A percentile compares a stretch with the other conserved stretches of the same genome.
Conservation (phyloP, 2,888 invertebrate species). For the Oscheius sp. region DNA sequence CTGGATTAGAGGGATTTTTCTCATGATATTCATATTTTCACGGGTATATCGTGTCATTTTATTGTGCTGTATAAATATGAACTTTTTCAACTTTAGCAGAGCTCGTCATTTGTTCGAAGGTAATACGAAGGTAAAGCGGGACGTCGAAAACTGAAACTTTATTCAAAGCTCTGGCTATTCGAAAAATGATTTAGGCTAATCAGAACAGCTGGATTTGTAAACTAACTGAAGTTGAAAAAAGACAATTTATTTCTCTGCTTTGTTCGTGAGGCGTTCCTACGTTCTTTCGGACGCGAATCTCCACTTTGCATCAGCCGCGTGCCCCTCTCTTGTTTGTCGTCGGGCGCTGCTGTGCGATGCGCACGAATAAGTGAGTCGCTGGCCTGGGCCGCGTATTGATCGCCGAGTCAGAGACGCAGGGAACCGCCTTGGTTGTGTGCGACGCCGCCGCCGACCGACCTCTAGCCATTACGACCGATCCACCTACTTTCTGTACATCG, state of each 20-base stretch:
- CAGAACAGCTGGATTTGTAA: no score
- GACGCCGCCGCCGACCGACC: conserved; percentile 39
- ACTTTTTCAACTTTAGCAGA: neutral
- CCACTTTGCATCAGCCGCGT: conserved; percentile 11
- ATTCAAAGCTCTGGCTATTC: no score
- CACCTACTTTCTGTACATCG: conserved; percentile 33
- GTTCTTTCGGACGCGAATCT: conserved; percentile 23
- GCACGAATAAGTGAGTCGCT: conserved; percentile 43
- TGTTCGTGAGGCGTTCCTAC: neutral
- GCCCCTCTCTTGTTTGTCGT: conserved; percentile 32
- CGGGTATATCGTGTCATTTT: conserved; percentile 16
- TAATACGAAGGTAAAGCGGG: no score
- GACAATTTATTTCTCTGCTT: neutral
- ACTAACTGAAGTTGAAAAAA: no score
- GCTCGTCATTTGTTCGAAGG: neutral
- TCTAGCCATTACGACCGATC: conserved; percentile 38
- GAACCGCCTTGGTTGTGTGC: conserved; percentile 27
- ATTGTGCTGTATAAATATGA: neutral
- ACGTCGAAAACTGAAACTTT: neutral
- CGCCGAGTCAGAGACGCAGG: conserved; percentile 42
- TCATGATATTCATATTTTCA: neutral
- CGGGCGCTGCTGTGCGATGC: conserved; percentile 28
- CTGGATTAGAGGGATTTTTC: neutral
- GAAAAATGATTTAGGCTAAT: no score
- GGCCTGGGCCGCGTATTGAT: conserved; percentile 41